These are phyloP conservation scores for Aproaerema taeniolella DNA, from an alignment of 2,888 invertebrate species.

Conservation along the genomic window DNA sequence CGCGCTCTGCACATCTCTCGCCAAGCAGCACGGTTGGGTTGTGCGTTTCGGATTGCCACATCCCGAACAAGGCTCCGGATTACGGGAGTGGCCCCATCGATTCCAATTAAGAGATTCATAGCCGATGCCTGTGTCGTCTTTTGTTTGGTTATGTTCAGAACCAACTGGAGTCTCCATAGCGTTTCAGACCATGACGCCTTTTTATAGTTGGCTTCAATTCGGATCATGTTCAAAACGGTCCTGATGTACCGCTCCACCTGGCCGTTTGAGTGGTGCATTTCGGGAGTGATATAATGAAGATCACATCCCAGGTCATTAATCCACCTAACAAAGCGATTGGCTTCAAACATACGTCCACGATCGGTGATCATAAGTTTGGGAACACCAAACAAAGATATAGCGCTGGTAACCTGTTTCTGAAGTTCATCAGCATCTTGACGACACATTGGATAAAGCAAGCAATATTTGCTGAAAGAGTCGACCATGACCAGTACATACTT, in stretches of 20 bases:
- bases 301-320: constrained; percentile 12
- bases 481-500: constrained; percentile 15
- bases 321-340: constrained; percentile 5
- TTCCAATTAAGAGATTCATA: too few species aligned
- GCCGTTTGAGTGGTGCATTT: constrained; percentile 19
- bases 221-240: constrained; percentile 14
- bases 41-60: too few species aligned
- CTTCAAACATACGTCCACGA: constrained; percentile 6
- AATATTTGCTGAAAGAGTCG: constrained; percentile 11
- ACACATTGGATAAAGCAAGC: constrained; percentile 7
- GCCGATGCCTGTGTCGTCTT: too few species aligned
- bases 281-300: constrained; percentile 16
- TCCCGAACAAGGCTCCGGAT: too few species aligned
- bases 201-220: constrained; percentile 1
- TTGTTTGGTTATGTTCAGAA: too few species aligned
- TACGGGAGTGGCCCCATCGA: too few species aligned
- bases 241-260: constrained; percentile 17
- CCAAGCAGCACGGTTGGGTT: too few species aligned
- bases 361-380: constrained; percentile 3
- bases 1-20: too few species aligned
- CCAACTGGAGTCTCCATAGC: too few species aligned
- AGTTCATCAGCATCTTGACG: constrained; percentile 8
- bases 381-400: constrained; percentile 4
- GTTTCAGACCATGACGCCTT: constrained; percentile 9
- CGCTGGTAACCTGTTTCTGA: neutral